Conservation (phyloP, 2,797 vertebrate species). For the Pipistrellus pygmaeus region DNA sequence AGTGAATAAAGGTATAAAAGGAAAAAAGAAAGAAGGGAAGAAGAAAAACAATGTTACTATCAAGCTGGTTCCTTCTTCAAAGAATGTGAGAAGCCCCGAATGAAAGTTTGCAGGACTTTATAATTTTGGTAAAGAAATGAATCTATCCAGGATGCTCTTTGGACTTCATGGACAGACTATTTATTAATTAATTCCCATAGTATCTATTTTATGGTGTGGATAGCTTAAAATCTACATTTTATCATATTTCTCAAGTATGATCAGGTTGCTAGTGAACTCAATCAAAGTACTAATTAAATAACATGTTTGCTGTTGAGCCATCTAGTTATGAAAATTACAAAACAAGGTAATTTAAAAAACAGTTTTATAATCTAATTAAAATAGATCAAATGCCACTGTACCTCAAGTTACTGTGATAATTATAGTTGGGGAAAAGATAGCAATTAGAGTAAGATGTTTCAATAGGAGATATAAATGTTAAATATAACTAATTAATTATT, state of each 20-base stretch:
- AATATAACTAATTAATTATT: not conserved
- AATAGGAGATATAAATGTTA: not conserved
- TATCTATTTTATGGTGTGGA: not conserved
- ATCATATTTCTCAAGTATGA: not conserved
- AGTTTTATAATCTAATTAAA: constrained; percentile 39
- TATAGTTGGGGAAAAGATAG: not conserved
- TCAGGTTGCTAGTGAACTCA: not conserved
- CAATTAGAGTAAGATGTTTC: not conserved
- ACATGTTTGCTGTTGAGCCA: not conserved
- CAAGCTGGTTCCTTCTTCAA: not conserved
- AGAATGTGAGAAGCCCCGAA: not conserved
- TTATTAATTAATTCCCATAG: not conserved
- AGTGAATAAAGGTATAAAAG: not conserved
- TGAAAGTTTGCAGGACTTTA: not conserved
- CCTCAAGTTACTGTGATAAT: not conserved
- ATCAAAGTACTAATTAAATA: not conserved
- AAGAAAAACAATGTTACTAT: not conserved
- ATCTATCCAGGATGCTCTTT: not conserved
- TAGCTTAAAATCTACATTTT: not conserved
- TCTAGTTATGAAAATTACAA: not conserved
- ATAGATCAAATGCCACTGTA: not conserved
- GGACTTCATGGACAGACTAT: not conserved
- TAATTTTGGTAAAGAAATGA: not conserved
- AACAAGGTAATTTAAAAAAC: not conserved
- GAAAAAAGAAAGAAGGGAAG: not conserved